Base-by-base conservation (phyloP, 1,140 invertebrate genomes). In the Schlechtendalia chinensis region DNA sequence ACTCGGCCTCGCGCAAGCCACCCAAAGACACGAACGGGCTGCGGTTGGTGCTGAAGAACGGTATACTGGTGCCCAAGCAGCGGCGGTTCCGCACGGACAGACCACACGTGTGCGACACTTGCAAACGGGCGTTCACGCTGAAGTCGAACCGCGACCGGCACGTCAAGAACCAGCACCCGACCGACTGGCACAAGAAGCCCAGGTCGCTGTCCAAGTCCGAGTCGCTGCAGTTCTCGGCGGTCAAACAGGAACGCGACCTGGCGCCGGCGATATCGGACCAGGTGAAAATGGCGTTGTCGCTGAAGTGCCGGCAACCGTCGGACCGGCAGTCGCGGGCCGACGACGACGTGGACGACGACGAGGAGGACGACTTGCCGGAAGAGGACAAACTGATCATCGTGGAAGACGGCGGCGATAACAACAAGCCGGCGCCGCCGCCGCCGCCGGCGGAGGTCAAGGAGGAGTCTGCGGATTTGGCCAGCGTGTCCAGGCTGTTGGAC, bases 121-220 rank as follows among this genome's bases (percentile, higher is more conserved):
- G 95, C 84, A 91, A 93, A 0, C 94, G 94, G 0, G 89, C 93
- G 67, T 97, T 97, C 84, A 96, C 95, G 0, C 85, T 97, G 0
- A 89, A 94, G 11, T 96, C 94, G 11, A 96, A 96, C 84, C 96
- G 96, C 94, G 95, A 97, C 85, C 87, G 95, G 1, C 95, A 97
- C 82, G 93, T 96, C 0, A 97, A 97, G 84, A 94, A 96, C 83
- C 95, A 96, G 83, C 95, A 97, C 87, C 94, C 94, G 0, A 92
- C 95, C 72, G 91, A 90, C 82, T 96, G 94, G 93, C 93, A 91
- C 67, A 91, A 93, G 80, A 87, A 92, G 63, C 91, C 93, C 56
- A 80, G 83, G 50, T 82, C 81, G 29, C 71, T 82, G 12, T 58
- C 74, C 14, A 79, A 79, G 22, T 29, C 54, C 4, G 79, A 81